Conservation (phyloP, 2,888 invertebrate genomes). For the Falcaria lacertinaria region DNA sequence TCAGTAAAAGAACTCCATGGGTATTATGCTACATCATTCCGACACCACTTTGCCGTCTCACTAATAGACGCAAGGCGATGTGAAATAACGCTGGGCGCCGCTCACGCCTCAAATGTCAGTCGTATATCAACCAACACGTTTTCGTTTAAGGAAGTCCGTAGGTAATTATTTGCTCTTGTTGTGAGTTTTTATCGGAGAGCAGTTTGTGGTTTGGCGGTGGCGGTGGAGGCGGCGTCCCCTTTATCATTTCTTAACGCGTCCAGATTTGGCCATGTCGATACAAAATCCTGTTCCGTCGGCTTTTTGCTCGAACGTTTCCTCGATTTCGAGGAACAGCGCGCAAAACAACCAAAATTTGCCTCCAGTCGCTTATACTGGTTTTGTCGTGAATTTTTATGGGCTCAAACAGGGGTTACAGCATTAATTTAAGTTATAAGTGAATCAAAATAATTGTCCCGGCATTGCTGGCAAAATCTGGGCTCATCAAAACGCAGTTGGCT, state of each 20-base stretch:
- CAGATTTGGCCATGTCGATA: constrained; percentile 76
- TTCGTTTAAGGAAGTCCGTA: constrained; percentile 37
- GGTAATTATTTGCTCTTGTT: constrained; percentile 26
- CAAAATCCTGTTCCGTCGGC: constrained; percentile 72
- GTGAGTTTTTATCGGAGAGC: constrained; percentile 39
- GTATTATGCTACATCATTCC: constrained; percentile 31
- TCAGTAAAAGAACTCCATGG: constrained; percentile 16
- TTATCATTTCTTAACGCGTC: constrained; percentile 76
- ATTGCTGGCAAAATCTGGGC: constrained; percentile 13
- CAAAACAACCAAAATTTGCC: constrained; percentile 69
- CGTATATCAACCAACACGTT: constrained; percentile 31
- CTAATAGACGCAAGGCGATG: constrained; percentile 5
- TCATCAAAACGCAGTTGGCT: constrained; percentile 19
- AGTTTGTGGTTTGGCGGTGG: constrained; percentile 32
- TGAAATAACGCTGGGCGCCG: constrained; percentile 7
- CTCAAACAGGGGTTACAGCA: constrained; percentile 53
- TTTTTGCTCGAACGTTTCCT: constrained; percentile 73
- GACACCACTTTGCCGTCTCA: constrained; percentile 21
- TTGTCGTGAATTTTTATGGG: constrained; percentile 73
- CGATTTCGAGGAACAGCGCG: constrained; percentile 71
- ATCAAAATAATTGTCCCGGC: constrained; percentile 37
- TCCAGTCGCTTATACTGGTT: constrained; percentile 74
- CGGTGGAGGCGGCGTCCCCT: constrained; percentile 59
- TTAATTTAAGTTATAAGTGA: constrained; percentile 54
- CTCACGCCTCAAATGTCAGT: constrained; percentile 10